Base-by-base conservation (phyloP, 2,797 vertebrate species). In the Dicrostonyx torquatus region DNA sequence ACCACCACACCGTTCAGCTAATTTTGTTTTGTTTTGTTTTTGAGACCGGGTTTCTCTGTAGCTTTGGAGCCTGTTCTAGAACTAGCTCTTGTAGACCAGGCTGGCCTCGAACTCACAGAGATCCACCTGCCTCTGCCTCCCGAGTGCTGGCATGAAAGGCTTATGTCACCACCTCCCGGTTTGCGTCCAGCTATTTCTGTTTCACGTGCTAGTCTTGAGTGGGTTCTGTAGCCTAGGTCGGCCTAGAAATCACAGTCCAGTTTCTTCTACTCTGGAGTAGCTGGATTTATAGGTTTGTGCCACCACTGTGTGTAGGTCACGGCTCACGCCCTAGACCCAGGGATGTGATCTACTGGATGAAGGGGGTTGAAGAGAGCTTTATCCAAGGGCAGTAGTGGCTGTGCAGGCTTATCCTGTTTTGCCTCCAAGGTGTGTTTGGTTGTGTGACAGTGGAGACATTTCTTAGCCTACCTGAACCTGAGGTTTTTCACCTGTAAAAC, bases 401-500 rank as follows among this genome's bases (percentile, higher is more conserved):
- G 34, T 89, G 60, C 58, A 73, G 87, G 76, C 31, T 76, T 24
- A 43, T 43, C 58, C 62, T 50, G 3, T 7, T 83, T 82, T 77
- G 40, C 62, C 37, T 88, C 26, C 12, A 48, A 24, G 29, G 31
- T 72, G 90, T 87, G 17, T 79, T 84, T 89, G 66, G 13, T 72
- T 58, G 7, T 64, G 31, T 93, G 90, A 34, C 22, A n/a, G 79
- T 77, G 66, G 72, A 64, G 43, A 77, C 6, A 5, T 82, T 84
- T 87, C n/a, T 88, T 86, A 80, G 84, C 18, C 22, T 73, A 14
- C 6, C 6, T 7, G 34, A 79, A 31, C 48, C 72, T 37, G 50
- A 73, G 50, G 92, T 87, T 95, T n/a, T 43, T 86, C 43, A 34
- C 55, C 89, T 94, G 10, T 43, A 29, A 55, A 87, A 55, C n/a